These are phyloP conservation scores for Hoplodrina blanda DNA, from an alignment of 2,888 invertebrate genomes.

Conservation along the genomic window DNA sequence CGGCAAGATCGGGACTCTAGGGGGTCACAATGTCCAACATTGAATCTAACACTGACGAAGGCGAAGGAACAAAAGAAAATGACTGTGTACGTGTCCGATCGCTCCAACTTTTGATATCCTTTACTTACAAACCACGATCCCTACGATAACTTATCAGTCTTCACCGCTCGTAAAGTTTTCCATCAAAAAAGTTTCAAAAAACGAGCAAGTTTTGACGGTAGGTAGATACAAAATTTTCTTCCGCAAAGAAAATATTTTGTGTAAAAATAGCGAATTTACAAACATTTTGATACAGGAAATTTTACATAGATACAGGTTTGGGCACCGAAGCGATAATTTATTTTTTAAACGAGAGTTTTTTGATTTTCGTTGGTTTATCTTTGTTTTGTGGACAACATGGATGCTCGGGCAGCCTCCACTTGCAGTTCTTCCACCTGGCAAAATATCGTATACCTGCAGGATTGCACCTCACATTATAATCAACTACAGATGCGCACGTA, in stretches of 20 bases:
- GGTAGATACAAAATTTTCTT: constrained; percentile 78
- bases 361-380: constrained; percentile 88
- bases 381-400: constrained; percentile 92
- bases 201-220: constrained; percentile 85
- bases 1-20: constrained; percentile 82
- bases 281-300: constrained; percentile 83
- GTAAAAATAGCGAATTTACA: constrained; percentile 90
- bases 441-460: constrained; percentile 95
- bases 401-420: constrained; percentile 93
- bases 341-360: constrained; percentile 89
- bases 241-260: constrained; percentile 83
- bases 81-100: constrained; percentile 79
- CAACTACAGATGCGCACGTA: constrained; percentile 88
- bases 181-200: constrained; percentile 82
- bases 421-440: constrained; percentile 96
- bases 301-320: constrained; percentile 85
- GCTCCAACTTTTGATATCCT: constrained; percentile 80
- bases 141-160: constrained; percentile 89
- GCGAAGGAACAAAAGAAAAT: constrained; percentile 80
- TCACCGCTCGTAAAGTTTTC: constrained; percentile 88
- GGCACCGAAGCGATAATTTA: constrained; percentile 86
- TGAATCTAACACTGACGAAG: constrained; percentile 88
- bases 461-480: constrained; percentile 90
- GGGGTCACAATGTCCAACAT: constrained; percentile 85
- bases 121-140: constrained; percentile 84